A percentile compares a stretch with the other conserved stretches of the same genome.
phyloP scores from a whole-genome alignment of 1,140 invertebrate species.

The Octopus sinensis region DNA sequence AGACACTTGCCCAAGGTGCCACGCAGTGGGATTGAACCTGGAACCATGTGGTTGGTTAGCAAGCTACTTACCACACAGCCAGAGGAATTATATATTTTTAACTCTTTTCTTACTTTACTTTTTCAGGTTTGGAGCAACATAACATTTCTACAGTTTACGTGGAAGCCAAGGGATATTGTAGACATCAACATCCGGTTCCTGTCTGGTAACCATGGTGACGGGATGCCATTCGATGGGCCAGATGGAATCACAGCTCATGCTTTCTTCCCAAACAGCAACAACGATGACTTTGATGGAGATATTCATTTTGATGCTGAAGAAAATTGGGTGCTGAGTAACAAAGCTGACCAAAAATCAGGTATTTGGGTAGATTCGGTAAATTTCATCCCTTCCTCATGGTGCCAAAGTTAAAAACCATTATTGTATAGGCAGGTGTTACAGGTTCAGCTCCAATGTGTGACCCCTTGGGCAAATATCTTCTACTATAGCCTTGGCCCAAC shows the following conservation, averaged over 20 bases:
- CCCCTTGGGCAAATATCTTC: too few relatives aligned
- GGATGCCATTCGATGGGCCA: neutral
- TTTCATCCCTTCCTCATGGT: neutral
- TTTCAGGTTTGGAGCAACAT: conserved; percentile 1
- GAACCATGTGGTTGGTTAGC: too few relatives aligned
- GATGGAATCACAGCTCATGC: conserved; percentile 10
- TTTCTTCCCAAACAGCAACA: conserved; percentile 10
- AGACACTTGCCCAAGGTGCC: too few relatives aligned
- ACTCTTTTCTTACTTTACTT: neutral
- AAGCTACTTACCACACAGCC: too few relatives aligned
- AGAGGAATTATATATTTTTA: too few relatives aligned
- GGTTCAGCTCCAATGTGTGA: too few relatives aligned
- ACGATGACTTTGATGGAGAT: conserved; percentile 57
- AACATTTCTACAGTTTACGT: neutral
- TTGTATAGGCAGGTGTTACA: too few relatives aligned
- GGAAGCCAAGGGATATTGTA: neutral
- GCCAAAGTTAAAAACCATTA: neutral
- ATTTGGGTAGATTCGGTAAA: neutral
- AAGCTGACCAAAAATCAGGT: neutral
- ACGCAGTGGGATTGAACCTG: too few relatives aligned
- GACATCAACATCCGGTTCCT: neutral
- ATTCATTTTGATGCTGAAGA: conserved; percentile 51
- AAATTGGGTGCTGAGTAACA: conserved; percentile 23
- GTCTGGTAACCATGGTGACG: neutral
- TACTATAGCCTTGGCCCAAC: too few relatives aligned